Percentiles rank a stretch among this genome's conserved stretches.
These are phyloP conservation scores for Tanytarsus gracilentus DNA, from an alignment of 2,888 invertebrate species.

Conservation along the genomic window DNA sequence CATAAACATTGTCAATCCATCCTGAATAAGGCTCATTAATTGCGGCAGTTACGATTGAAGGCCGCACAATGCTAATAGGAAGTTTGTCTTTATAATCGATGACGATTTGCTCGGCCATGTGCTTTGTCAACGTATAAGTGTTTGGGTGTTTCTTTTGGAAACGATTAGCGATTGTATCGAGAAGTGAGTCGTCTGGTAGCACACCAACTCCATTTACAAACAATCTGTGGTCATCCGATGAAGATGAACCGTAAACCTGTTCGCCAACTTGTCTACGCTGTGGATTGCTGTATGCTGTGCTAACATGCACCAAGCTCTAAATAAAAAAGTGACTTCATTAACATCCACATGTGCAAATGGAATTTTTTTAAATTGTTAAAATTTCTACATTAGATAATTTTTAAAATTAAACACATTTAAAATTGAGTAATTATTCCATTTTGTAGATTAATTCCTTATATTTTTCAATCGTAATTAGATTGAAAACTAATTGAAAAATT, in stretches of 20 bases:
- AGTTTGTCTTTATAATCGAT: constrained; percentile 58
- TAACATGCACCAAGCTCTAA: constrained; percentile 77
- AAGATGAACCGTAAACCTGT: constrained; percentile 64
- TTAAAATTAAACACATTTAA: background rate
- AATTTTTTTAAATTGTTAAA: no score
- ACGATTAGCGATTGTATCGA: constrained; percentile 49
- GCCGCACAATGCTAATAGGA: constrained; percentile 84
- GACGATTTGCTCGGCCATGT: constrained; percentile 81
- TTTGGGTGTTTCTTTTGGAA: constrained; percentile 77
- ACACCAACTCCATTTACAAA: constrained; percentile 53
- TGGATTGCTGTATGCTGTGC: constrained; percentile 94
- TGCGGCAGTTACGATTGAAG: constrained; percentile 78
- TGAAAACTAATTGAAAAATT: no score
- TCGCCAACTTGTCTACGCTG: constrained; percentile 73
- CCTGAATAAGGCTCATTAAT: constrained; percentile 73
- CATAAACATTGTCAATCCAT: constrained; percentile 89
- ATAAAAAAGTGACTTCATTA: no score
- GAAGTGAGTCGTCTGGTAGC: constrained; percentile 51
- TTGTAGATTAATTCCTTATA: no score
- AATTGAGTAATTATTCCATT: background rate
- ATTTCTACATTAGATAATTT: no score
- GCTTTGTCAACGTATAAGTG: constrained; percentile 92
- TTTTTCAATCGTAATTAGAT: no score
- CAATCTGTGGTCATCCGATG: constrained; percentile 49
- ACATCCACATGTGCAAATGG: no score